These are phyloP conservation scores for Dissostichus mawsoni DNA, from an alignment of 2,113 vertebrate genomes.

Conservation along the genomic window DNA sequence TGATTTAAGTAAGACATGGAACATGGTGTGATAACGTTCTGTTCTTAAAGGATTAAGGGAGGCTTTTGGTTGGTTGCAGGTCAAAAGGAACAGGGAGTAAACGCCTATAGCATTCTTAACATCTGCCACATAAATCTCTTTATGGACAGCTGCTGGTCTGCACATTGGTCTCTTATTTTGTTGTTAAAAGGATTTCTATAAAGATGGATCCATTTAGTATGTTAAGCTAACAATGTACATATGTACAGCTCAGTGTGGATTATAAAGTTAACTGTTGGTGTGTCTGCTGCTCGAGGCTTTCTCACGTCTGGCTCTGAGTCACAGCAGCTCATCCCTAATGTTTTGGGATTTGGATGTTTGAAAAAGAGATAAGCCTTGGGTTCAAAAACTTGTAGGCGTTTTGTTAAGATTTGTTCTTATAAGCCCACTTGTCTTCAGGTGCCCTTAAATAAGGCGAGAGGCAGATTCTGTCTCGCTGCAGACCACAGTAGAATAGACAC, in stretches of 20 bases:
- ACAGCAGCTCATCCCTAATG: slow-evolving; percentile 19
- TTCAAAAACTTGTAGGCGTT: background rate
- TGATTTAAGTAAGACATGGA: background rate
- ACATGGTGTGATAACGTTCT: background rate
- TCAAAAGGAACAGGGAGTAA: background rate
- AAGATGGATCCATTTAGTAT: too few relatives aligned
- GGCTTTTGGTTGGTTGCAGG: background rate
- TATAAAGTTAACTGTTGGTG: background rate
- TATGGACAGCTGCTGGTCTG: background rate
- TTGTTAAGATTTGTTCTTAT: slow-evolving; percentile 11
- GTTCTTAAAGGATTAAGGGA: background rate
- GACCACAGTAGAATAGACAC: background rate
- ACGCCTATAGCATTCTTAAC: background rate
- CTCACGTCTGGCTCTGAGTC: slow-evolving; percentile 33
- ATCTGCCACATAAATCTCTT: background rate
- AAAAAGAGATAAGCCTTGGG: slow-evolving; percentile 9
- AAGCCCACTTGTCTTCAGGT: background rate
- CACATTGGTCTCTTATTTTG: background rate
- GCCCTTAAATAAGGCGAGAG: background rate
- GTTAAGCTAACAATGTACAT: background rate
- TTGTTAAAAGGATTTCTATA: background rate
- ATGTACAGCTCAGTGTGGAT: background rate
- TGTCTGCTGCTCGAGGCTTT: slow-evolving; percentile 2
- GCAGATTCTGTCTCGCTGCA: background rate
- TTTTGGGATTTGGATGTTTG: background rate